Evolutionary conservation across 2,797 vertebrate species (phyloP).

Genomic region (Scolopax bukidnonensis): DNA sequence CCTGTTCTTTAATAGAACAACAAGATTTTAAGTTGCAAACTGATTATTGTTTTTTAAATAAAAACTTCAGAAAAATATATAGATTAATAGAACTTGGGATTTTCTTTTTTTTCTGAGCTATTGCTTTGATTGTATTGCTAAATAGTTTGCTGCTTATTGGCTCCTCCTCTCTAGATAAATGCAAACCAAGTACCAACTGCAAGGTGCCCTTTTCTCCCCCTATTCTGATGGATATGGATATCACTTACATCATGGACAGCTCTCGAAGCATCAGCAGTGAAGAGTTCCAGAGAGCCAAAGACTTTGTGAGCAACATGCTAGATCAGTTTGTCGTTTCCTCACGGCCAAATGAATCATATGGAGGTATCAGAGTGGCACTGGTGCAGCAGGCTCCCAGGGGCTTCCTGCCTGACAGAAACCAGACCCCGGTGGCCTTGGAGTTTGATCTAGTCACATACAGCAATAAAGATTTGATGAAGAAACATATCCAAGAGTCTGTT

Average conservation of each 20-base stretch:
- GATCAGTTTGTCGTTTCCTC: conserved; percentile 80
- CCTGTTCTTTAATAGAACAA: not conserved
- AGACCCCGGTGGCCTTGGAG: conserved; percentile 70
- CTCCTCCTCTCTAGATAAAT: conserved; percentile 81
- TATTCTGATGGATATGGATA: conserved; percentile 79
- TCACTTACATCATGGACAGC: conserved; percentile 83
- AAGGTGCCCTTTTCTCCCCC: conserved; percentile 9
- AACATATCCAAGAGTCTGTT: conserved; percentile 72
- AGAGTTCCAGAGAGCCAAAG: conserved; percentile 76
- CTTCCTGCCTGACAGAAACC: conserved; percentile 47
- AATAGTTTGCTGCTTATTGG: not conserved
- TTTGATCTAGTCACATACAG: conserved; percentile 80
- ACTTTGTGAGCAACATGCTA: conserved; percentile 80
- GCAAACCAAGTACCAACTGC: conserved; percentile 74
- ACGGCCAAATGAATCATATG: conserved; percentile 37
- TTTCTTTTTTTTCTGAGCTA: not conserved
- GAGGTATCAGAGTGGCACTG: conserved; percentile 78
- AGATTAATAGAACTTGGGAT: not conserved
- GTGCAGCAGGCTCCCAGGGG: conserved; percentile 77
- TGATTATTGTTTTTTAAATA: not conserved
- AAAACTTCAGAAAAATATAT: not conserved
- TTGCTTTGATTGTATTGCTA: not conserved
- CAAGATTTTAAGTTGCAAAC: not conserved
- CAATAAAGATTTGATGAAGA: conserved; percentile 75
- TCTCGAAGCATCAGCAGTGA: conserved; percentile 78